phyloP scores from a whole-genome alignment of 30 jellyfish, hydroid and myxozoan genomes.

The Hydra vulgaris region DNA sequence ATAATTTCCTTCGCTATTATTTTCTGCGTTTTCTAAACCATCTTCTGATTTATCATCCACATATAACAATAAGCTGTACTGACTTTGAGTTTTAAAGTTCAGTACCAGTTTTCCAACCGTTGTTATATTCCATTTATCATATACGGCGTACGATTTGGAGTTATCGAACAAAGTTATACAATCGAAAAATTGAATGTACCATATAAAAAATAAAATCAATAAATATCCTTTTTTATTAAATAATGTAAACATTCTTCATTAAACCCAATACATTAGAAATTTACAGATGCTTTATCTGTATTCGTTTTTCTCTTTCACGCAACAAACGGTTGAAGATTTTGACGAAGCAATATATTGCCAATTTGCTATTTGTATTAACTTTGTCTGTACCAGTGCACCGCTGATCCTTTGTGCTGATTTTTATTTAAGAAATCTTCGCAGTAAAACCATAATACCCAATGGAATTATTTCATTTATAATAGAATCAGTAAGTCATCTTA shows the following conservation, averaged over 20 bases:
- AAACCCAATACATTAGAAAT: not conserved
- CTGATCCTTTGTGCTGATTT: not conserved
- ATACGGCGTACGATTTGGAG: conserved; percentile 52
- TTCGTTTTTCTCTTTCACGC: not conserved
- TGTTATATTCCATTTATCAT: conserved; percentile 57
- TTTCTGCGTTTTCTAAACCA: conserved; percentile 11
- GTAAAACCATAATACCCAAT: not conserved
- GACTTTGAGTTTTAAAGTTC: conserved; percentile 60
- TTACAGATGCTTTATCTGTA: not conserved
- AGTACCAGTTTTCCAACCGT: conserved; percentile 42
- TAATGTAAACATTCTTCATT: not conserved
- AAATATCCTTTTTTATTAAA: not conserved
- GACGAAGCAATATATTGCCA: not conserved
- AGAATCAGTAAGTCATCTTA: not conserved
- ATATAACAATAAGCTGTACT: conserved; percentile 36
- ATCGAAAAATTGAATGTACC: not conserved
- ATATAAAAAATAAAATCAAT: not conserved
- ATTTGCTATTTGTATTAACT: not conserved
- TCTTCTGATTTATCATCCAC: conserved; percentile 21
- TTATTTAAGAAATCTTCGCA: not conserved
- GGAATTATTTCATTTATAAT: not conserved
- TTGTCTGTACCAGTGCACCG: not conserved
- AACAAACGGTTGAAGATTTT: not conserved
- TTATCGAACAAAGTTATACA: conserved; percentile 49
- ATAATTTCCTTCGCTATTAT: conserved; percentile 28